A percentile compares a stretch with the other conserved stretches of the same genome.
Conservation (phyloP, 2,113 vertebrate genomes). For the Dipodomys ordii region DNA sequence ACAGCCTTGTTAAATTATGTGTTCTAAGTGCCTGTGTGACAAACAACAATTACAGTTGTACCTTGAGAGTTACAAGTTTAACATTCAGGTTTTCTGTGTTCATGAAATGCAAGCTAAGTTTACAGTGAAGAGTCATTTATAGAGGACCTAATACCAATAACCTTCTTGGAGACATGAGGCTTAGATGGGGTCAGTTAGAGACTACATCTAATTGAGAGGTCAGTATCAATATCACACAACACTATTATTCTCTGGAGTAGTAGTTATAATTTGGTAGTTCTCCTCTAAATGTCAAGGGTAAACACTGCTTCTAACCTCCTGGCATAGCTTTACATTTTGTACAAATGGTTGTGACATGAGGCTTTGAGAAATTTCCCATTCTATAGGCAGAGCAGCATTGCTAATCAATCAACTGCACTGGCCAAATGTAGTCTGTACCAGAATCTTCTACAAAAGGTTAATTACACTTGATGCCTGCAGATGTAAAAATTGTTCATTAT, state of each 20-base stretch:
- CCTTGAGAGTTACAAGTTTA: background rate
- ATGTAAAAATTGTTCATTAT: background rate
- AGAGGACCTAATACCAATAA: background rate
- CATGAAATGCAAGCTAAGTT: background rate
- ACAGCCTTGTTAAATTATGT: background rate
- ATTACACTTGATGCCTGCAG: background rate
- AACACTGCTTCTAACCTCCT: background rate
- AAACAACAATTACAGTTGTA: background rate
- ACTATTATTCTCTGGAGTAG: background rate
- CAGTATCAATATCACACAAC: background rate
- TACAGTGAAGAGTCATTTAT: background rate
- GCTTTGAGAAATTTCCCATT: background rate
- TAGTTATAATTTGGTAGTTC: background rate
- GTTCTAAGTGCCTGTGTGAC: slow-evolving; percentile 20
- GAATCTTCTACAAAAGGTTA: background rate
- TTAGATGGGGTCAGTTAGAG: background rate
- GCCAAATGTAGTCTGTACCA: background rate
- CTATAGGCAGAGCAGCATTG: background rate
- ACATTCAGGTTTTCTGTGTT: background rate
- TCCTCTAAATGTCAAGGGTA: background rate
- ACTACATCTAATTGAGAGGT: no score
- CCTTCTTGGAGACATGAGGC: background rate
- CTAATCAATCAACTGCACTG: background rate
- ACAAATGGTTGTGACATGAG: background rate
- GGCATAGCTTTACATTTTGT: background rate